Percentiles rank a stretch among this genome's conserved stretches.
These are phyloP conservation scores for Lanius ludovicianus DNA, from an alignment of 2,113 vertebrate species.

Conservation along the genomic window DNA sequence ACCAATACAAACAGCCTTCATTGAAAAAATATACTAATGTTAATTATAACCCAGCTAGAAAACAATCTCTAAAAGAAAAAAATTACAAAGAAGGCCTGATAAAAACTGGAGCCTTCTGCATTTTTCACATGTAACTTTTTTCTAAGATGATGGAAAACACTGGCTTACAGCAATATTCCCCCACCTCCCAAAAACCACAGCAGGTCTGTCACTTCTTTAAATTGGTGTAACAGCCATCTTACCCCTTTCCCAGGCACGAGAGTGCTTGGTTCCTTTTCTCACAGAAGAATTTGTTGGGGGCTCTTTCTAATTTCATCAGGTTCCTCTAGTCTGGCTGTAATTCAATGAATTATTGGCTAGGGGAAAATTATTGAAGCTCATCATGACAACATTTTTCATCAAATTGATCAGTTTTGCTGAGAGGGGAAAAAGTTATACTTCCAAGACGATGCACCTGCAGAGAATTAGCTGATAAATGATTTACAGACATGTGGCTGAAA, in stretches of 20 bases:
- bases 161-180: background rate
- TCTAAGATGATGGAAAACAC: background rate
- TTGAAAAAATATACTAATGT: background rate
- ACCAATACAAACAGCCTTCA: background rate
- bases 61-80: background rate
- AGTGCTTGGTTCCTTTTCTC: background rate
- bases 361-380: slow-evolving; percentile 23
- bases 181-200: background rate
- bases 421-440: background rate
- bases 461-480: slow-evolving; percentile 39
- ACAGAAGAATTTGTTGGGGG: background rate
- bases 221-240: background rate
- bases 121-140: background rate
- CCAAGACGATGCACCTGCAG: background rate
- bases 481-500: background rate
- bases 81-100: background rate
- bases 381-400: slow-evolving; percentile 29
- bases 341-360: background rate
- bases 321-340: background rate
- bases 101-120: background rate
- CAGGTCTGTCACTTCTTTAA: background rate
- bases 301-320: background rate
- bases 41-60: background rate
- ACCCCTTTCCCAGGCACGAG: background rate
- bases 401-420: slow-evolving; percentile 36